phyloP scores from a whole-genome alignment of 1,140 invertebrate genomes.

The Cotesia glomerata region DNA sequence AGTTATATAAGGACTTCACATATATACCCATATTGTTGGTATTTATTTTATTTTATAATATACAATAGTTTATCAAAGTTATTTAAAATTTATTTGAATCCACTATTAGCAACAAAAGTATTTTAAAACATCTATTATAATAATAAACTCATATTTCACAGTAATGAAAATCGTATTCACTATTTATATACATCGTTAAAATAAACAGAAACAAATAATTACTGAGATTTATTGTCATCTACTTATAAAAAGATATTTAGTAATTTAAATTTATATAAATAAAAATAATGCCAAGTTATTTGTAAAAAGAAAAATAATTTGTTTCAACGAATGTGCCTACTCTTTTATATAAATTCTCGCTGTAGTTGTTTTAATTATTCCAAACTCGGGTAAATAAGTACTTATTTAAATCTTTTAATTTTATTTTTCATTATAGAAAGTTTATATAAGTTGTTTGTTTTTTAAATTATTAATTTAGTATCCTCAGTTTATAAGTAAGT shows the following conservation, averaged over 20 bases:
- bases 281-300: not conserved
- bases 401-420: too few species aligned
- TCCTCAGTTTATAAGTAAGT: too few species aligned
- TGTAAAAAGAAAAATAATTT: constrained; percentile 4
- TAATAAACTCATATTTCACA: constrained; percentile 40
- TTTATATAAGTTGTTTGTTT: too few species aligned
- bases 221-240: not conserved
- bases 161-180: constrained; percentile 39
- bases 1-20: constrained; percentile 48
- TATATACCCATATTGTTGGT: constrained; percentile 51
- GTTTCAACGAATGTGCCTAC: constrained; percentile 15
- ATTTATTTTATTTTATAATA: constrained; percentile 44
- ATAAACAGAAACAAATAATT: not conserved
- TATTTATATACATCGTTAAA: constrained; percentile 31
- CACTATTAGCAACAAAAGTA: constrained; percentile 34
- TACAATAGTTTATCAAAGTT: constrained; percentile 40
- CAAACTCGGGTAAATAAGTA: too few species aligned
- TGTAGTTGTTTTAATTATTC: too few species aligned
- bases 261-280: constrained; percentile 7
- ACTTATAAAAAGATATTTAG: constrained; percentile 2
- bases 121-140: constrained; percentile 39
- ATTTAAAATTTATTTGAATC: constrained; percentile 38
- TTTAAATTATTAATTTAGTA: too few species aligned
- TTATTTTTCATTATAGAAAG: too few species aligned
- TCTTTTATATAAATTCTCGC: constrained; percentile 7